phyloP scores from a whole-genome alignment of 2,797 vertebrate genomes.

The Poecilia picta region DNA sequence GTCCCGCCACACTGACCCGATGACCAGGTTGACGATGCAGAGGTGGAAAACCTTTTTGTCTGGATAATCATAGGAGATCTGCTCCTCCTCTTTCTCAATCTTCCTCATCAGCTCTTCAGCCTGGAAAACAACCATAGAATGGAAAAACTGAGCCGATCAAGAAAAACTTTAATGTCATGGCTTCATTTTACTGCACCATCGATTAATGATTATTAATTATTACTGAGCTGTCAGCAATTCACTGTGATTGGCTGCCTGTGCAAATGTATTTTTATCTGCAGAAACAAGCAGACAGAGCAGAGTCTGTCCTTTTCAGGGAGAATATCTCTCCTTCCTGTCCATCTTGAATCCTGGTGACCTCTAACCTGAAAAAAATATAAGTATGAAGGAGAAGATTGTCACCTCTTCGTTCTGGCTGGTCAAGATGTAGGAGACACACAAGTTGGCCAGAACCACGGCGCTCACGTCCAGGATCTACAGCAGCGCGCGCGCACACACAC shows the following conservation, averaged over 20 bases:
- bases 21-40: conserved; percentile 97
- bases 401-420: conserved; percentile 96
- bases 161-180: too few relatives aligned
- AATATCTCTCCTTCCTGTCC: too few relatives aligned
- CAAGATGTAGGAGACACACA: conserved; percentile 97
- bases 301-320: too few relatives aligned
- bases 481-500: neutral
- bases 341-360: neutral
- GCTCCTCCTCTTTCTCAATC: conserved; percentile 96
- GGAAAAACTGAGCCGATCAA: neutral
- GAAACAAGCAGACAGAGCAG: too few relatives aligned
- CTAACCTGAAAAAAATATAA: neutral
- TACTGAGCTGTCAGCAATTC: too few relatives aligned
- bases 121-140: conserved; percentile 29
- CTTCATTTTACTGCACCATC: too few relatives aligned
- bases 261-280: too few relatives aligned
- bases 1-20: conserved; percentile 80
- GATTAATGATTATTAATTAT: too few relatives aligned
- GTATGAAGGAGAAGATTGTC: neutral
- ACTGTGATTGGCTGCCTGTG: too few relatives aligned
- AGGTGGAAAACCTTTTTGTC: conserved; percentile 95
- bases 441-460: conserved; percentile 93
- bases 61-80: conserved; percentile 89
- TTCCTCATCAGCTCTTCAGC: conserved; percentile 94
- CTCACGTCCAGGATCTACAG: conserved; percentile 90